These are phyloP conservation scores for Lottia scabra DNA, from an alignment of 2,888 invertebrate genomes.

Conservation along the genomic window DNA sequence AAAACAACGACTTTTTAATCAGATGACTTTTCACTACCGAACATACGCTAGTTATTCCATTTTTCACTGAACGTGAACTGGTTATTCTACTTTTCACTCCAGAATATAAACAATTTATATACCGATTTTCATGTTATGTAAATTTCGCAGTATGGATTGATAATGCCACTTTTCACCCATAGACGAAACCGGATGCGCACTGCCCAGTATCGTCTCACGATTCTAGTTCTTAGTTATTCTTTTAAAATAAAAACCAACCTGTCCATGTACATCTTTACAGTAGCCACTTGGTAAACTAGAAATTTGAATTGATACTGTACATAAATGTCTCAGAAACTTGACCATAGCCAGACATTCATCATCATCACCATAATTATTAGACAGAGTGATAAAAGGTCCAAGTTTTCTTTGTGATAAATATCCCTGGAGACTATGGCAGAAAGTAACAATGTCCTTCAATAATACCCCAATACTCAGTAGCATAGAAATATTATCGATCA, in stretches of 20 bases:
- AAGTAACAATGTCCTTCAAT: slow-evolving; percentile 33
- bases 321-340: slow-evolving; percentile 46
- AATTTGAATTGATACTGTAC: slow-evolving; percentile 44
- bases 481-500: slow-evolving; percentile 53
- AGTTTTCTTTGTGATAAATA: slow-evolving; percentile 4
- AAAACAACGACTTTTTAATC: no score
- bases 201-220: no score
- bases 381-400: slow-evolving; percentile 36
- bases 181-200: no score
- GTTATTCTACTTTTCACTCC: no score
- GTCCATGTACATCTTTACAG: slow-evolving; percentile 64
- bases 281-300: slow-evolving; percentile 58
- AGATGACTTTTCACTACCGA: no score
- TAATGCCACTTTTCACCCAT: no score
- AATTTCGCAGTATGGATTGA: no score
- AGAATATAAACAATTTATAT: no score
- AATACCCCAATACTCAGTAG: slow-evolving; percentile 44
- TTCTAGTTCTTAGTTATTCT: neutral
- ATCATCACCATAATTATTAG: slow-evolving; percentile 44
- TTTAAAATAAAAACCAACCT: slow-evolving; percentile 39
- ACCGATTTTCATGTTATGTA: no score
- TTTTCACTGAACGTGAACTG: no score
- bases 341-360: slow-evolving; percentile 42
- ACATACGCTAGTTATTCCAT: no score
- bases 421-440: slow-evolving; percentile 40